These are phyloP conservation scores for Eidolon helvum DNA, from an alignment of 2,113 vertebrate species.

Conservation along the genomic window DNA sequence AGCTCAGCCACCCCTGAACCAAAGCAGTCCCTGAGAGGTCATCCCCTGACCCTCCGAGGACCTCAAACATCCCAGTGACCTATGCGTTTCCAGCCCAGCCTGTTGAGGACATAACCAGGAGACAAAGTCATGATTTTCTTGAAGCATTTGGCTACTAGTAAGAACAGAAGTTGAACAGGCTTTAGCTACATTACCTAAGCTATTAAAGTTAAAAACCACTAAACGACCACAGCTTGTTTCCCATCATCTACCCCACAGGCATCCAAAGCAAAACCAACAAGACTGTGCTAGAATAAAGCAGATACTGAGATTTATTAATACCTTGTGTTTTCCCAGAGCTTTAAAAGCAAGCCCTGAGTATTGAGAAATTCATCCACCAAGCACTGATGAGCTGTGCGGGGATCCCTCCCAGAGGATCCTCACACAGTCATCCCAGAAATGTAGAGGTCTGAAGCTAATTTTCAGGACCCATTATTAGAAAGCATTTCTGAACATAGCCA, in stretches of 20 bases:
- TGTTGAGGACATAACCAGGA: background rate
- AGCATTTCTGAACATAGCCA: background rate
- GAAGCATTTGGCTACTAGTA: background rate
- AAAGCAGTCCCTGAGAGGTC: background rate
- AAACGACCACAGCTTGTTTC: slow-evolving; percentile 45
- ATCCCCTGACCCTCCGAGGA: background rate
- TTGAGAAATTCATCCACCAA: fast-evolving
- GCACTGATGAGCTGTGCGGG: fast-evolving
- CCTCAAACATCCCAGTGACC: background rate
- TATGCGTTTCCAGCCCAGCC: fast-evolving
- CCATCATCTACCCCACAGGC: slow-evolving; percentile 46
- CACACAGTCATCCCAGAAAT: background rate
- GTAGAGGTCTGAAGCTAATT: background rate
- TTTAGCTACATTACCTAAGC: slow-evolving; percentile 46
- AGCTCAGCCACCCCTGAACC: background rate
- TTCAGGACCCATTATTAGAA: background rate
- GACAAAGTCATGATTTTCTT: background rate
- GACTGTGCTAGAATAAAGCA: background rate
- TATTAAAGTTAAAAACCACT: slow-evolving; percentile 52
- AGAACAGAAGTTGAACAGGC: background rate
- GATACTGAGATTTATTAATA: background rate
- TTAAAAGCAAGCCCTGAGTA: background rate
- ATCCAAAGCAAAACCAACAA: slow-evolving; percentile 28
- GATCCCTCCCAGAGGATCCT: too few species aligned
- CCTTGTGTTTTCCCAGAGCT: background rate